Evolutionary conservation across 2,113 vertebrate species (phyloP).

Genomic region (Sander vitreus): DNA sequence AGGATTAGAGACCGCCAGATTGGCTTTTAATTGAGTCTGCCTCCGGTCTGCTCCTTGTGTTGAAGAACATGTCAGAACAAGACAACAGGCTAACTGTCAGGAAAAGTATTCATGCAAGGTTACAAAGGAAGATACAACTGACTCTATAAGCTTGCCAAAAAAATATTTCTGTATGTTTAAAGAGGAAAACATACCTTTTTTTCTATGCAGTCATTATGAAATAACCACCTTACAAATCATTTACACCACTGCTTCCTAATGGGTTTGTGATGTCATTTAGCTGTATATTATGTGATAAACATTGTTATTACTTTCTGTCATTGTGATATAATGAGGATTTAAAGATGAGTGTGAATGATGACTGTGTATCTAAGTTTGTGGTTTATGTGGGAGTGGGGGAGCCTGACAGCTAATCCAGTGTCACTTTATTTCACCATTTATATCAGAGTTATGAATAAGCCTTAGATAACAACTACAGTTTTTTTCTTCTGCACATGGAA

Average conservation of each 20-base stretch:
- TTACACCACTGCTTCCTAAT: conserved; percentile 3
- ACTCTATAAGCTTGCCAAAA: conserved; percentile 64
- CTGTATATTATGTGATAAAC: conserved; percentile 12
- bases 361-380: background rate
- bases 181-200: conserved; percentile 27
- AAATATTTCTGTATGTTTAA: conserved; percentile 48
- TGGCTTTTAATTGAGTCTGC: conserved; percentile 31
- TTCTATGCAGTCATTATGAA: background rate
- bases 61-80: conserved; percentile 73
- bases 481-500: background rate
- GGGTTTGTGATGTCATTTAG: conserved; percentile 14
- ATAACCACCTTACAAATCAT: conserved; percentile 16
- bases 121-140: conserved; percentile 31
- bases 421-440: conserved; percentile 28
- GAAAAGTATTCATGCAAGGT: conserved; percentile 59
- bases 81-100: conserved; percentile 40
- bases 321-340: conserved; percentile 3
- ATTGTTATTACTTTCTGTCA: conserved; percentile 21
- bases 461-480: background rate
- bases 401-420: conserved; percentile 4
- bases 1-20: conserved; percentile 28
- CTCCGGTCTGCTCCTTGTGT: conserved; percentile 35
- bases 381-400: background rate
- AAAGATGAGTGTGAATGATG: conserved; percentile 2
- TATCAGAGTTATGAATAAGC: conserved; percentile 22